Evolutionary conservation across 2,113 vertebrate genomes (phyloP).

Genomic region (Notothenia rossii): DNA sequence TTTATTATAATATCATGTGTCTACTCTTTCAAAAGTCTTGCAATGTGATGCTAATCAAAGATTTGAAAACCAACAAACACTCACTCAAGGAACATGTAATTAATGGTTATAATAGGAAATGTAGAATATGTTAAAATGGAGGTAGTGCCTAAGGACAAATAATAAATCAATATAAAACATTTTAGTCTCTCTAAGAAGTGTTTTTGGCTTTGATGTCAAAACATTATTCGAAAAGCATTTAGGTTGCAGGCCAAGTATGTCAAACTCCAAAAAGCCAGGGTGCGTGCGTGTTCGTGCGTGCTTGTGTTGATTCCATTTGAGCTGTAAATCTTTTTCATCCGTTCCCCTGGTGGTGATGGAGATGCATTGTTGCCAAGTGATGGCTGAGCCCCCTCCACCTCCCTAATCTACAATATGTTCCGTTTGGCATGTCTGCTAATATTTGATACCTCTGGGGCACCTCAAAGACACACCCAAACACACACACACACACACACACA

Average conservation of each 20-base stretch:
- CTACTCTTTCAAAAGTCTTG: too few relatives aligned
- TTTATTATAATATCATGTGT: too few relatives aligned
- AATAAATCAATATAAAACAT: not conserved
- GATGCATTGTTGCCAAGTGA: constrained; percentile 63
- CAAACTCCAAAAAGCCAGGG: not conserved
- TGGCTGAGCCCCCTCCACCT: constrained; percentile 45
- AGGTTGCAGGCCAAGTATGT: not conserved
- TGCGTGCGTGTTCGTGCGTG: not conserved
- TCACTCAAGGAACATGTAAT: not conserved
- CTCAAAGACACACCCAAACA: constrained; percentile 46
- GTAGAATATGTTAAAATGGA: not conserved
- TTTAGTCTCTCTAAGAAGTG: not conserved
- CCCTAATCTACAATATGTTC: constrained; percentile 76
- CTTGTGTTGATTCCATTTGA: not conserved
- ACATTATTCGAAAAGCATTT: too few relatives aligned
- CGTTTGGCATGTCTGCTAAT: constrained; percentile 65
- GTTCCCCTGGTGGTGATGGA: constrained; percentile 41
- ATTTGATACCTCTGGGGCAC: constrained; percentile 58
- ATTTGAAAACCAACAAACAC: not conserved
- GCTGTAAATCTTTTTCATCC: constrained; percentile 46
- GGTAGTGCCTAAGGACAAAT: not conserved
- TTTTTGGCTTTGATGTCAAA: constrained; percentile 1
- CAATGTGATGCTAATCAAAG: not conserved
- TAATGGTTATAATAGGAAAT: not conserved
- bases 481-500: constrained; percentile 1